phyloP scores from a whole-genome alignment of 2,113 vertebrate genomes.

The Scatophagus argus region DNA sequence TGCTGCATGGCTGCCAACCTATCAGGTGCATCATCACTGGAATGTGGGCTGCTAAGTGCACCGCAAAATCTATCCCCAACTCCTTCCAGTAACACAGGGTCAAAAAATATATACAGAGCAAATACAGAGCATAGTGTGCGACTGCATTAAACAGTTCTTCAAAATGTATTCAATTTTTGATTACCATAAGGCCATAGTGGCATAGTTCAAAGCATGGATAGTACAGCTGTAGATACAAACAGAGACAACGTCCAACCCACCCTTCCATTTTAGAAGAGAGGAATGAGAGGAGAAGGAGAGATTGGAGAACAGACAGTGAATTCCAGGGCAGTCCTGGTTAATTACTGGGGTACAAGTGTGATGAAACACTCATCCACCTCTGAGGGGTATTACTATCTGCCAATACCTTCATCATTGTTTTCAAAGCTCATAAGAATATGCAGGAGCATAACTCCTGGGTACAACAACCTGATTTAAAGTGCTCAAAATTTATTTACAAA shows the following conservation, averaged over 20 bases:
- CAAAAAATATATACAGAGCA: slow-evolving; percentile 56
- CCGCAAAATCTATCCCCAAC: slow-evolving; percentile 43
- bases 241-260: slow-evolving; percentile 45
- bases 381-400: slow-evolving; percentile 66
- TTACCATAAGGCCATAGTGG: slow-evolving; percentile 69
- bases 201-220: slow-evolving; percentile 71
- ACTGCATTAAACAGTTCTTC: slow-evolving; percentile 55
- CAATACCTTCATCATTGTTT: slow-evolving; percentile 72
- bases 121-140: slow-evolving; percentile 36
- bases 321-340: slow-evolving; percentile 75
- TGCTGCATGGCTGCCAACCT: slow-evolving; percentile 80
- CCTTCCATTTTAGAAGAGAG: slow-evolving; percentile 38
- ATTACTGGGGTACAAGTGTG: slow-evolving; percentile 76
- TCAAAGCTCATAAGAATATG: slow-evolving; percentile 71
- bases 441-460: slow-evolving; percentile 64
- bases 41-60: slow-evolving; percentile 46
- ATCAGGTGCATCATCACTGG: slow-evolving; percentile 81
- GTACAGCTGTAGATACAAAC: slow-evolving; percentile 72
- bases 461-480: slow-evolving; percentile 34
- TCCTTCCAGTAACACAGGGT: slow-evolving; percentile 60
- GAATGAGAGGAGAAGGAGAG: slow-evolving; percentile 31
- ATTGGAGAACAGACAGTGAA: slow-evolving; percentile 58
- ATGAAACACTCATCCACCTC: slow-evolving; percentile 71
- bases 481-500: slow-evolving; percentile 19
- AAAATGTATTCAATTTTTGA: slow-evolving; percentile 72